phyloP scores from a whole-genome alignment of 1,140 invertebrate genomes.

The Hyles euphorbiae region DNA sequence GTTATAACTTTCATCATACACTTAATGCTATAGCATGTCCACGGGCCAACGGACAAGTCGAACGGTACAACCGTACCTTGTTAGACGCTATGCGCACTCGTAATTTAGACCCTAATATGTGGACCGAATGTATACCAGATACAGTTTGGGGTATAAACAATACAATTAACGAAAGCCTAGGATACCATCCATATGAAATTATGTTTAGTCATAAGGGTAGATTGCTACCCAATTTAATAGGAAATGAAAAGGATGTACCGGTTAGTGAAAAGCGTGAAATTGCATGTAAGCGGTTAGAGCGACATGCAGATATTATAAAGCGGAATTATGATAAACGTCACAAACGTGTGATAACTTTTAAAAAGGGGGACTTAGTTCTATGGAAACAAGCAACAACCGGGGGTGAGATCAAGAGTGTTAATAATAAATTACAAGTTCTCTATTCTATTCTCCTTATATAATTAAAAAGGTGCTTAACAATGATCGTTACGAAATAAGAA shows the following conservation, averaged over 20 bases:
- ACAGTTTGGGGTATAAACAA: slow-evolving; percentile 36
- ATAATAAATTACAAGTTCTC: slow-evolving; percentile 31
- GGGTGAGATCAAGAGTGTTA: slow-evolving; percentile 16
- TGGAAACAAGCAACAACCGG: slow-evolving; percentile 30
- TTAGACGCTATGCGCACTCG: no score
- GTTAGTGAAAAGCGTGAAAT: slow-evolving; percentile 12
- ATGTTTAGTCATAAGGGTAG: slow-evolving; percentile 28
- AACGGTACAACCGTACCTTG: slow-evolving; percentile 23
- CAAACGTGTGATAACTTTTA: slow-evolving; percentile 20
- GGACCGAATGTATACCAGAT: slow-evolving; percentile 17
- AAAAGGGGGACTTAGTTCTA: slow-evolving; percentile 29
- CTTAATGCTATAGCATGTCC: slow-evolving; percentile 39
- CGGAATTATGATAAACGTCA: slow-evolving; percentile 26
- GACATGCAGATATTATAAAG: slow-evolving; percentile 24
- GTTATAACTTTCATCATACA: slow-evolving; percentile 29
- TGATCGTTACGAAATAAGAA: slow-evolving; percentile 26
- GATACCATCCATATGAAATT: slow-evolving; percentile 27
- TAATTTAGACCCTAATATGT: no score
- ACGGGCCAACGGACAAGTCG: slow-evolving; percentile 30
- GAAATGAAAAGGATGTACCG: neutral
- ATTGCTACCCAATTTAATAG: slow-evolving; percentile 10
- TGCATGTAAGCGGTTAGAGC: slow-evolving; percentile 11
- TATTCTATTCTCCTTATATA: slow-evolving; percentile 33
- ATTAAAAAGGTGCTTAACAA: slow-evolving; percentile 23
- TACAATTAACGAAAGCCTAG: slow-evolving; percentile 24